Evolutionary conservation across 1,140 invertebrate genomes (phyloP), one percentile per base, ranked within the genome.

Genomic region (Lepidurus packardi): DNA sequence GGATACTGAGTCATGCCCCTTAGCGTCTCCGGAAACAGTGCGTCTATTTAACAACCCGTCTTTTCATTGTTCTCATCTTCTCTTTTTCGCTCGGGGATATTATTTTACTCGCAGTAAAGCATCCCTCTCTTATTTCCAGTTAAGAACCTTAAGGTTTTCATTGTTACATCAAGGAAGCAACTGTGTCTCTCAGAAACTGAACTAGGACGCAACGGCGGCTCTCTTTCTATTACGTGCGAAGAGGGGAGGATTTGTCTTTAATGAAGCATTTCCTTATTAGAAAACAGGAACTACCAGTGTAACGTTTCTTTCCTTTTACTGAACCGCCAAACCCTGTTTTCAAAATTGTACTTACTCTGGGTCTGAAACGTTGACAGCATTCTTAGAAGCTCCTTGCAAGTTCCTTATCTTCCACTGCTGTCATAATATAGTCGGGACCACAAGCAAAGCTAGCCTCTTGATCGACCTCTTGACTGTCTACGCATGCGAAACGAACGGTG

Each of bases 201-300:
- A 13, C 3, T 65, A 65, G 21, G 6, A 8, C 53, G 13, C 9
- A 65, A 65, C 53, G 6, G 1, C 13, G 8, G 53, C 6, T 13
- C 21, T 16, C 13, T 11, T 7, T 16, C 13, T n/a, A 13, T 65
- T 7, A n/a, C 21, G 8, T 7, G 13, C 16, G 13, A 21, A 21
- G 13, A 65, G 53, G 16, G 21, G 6, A 65, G 53, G 16, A 16
- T 65, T 7, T 11, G 16, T 16, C 53, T 9, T 65, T 65, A 65
- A 65, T 65, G 6, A n/a, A 16, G 53, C 53, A 65, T 65, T 65
- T 65, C 53, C 53, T 65, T 65, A 65, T 65, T 65, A 65, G n/a
- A 65, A 47, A 65, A 13, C 8, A 65, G 13, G 53, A 7, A 65
- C 21, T 65, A 13, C 11, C 47, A 6, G 13, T 8, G 13, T 65